These are phyloP conservation scores for Sphecodes monilicornis DNA, from an alignment of 2,888 invertebrate species.

Conservation along the genomic window DNA sequence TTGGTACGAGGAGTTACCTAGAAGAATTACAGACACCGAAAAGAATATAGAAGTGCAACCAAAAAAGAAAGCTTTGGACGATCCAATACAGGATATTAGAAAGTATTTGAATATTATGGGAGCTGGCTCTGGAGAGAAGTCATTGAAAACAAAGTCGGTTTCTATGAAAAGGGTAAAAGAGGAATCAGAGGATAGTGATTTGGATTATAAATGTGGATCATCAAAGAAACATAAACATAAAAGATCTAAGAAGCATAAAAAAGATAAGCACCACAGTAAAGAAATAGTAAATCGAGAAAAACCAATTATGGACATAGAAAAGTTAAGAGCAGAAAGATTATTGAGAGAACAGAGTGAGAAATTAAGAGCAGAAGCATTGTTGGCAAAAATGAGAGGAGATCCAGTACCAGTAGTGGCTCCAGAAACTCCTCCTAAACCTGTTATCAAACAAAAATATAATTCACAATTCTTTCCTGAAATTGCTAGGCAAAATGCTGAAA, in stretches of 20 bases:
- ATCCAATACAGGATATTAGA: constrained; percentile 91
- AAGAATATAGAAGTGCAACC: constrained; percentile 88
- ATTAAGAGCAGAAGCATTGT: constrained; percentile 88
- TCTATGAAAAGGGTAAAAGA: constrained; percentile 73
- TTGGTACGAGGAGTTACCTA: constrained; percentile 94
- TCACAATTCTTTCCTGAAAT: constrained; percentile 98
- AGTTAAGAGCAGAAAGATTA: constrained; percentile 91
- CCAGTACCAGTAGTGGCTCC: constrained; percentile 76
- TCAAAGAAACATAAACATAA: constrained; percentile 76
- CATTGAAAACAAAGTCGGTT: constrained; percentile 53
- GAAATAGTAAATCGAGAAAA: constrained; percentile 27
- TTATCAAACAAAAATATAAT: constrained; percentile 93
- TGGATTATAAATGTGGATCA: constrained; percentile 65
- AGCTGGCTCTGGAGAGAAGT: constrained; percentile 54
- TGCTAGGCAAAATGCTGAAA: constrained; percentile 90
- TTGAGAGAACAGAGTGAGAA: constrained; percentile 93
- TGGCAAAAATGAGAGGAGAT: constrained; percentile 89
- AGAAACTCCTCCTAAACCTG: constrained; percentile 75
- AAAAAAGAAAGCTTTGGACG: constrained; percentile 89
- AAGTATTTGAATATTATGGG: constrained; percentile 84
- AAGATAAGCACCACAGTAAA: constrained; percentile 57
- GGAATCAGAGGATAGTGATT: constrained; percentile 64
- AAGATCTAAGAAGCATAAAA: constrained; percentile 77
- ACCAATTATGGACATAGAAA: constrained; percentile 85
- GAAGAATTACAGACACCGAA: constrained; percentile 85